A percentile compares a stretch with the other conserved stretches of the same genome.
phyloP scores from a whole-genome alignment of 2,797 vertebrate species.

The Eospalax fontanierii region DNA sequence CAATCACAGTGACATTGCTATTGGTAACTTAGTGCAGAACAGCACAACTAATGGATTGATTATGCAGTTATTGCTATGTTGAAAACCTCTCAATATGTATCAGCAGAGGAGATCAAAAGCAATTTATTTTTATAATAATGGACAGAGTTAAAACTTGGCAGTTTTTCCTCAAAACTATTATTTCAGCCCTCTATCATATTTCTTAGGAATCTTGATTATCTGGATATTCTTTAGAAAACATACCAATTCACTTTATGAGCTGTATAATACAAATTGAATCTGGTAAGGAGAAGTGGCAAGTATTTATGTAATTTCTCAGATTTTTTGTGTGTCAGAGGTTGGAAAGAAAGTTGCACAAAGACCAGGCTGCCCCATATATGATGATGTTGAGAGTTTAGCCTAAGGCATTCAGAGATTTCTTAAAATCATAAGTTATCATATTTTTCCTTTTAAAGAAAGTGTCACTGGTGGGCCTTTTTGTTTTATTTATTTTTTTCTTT shows the following conservation, averaged over 20 bases:
- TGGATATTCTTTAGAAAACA: neutral
- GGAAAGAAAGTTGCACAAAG: neutral
- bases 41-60: neutral
- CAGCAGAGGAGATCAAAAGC: neutral
- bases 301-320: constrained; percentile 5
- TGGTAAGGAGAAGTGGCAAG: neutral
- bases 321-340: neutral
- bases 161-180: neutral
- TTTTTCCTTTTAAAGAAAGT: constrained; percentile 1
- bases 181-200: neutral
- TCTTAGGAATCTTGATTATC: constrained; percentile 18
- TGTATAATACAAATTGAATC: constrained; percentile 6
- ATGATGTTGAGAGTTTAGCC: neutral
- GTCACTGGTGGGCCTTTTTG: neutral
- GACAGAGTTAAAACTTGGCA: neutral
- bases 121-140: neutral
- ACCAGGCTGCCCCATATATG: neutral
- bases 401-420: neutral
- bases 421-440: neutral
- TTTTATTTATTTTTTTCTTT: too few species aligned
- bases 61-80: neutral
- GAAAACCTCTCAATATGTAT: neutral
- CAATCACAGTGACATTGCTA: neutral
- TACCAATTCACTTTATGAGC: neutral
- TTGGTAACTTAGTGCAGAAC: neutral